phyloP scores from a whole-genome alignment of 1,140 invertebrate species.

The Drosophila chauvacae region DNA sequence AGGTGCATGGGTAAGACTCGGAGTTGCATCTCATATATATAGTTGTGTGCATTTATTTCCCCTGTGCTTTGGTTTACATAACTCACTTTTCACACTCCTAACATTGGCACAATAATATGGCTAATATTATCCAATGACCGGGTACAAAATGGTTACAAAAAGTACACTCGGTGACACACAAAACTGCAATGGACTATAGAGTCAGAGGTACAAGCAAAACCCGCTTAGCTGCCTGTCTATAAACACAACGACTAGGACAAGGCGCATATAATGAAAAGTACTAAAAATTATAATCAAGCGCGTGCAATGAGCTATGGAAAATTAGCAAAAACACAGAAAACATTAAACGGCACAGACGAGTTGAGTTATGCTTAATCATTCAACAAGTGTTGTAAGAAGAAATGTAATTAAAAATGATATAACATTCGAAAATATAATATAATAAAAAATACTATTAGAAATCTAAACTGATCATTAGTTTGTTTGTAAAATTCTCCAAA shows the following conservation, averaged over 20 bases:
- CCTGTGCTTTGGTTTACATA: constrained; percentile 3
- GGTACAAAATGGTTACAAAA: constrained; percentile 40
- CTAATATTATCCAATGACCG: constrained; percentile 34
- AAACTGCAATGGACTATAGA: not conserved
- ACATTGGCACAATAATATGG: constrained; percentile 39
- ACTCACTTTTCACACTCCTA: constrained; percentile 31
- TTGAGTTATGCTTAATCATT: constrained; percentile 3
- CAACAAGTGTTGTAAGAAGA: not conserved
- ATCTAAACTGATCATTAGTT: not conserved
- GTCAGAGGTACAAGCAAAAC: constrained; percentile 29
- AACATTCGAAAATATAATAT: too few relatives aligned
- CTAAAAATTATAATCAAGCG: constrained; percentile 51
- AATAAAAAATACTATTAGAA: too few relatives aligned
- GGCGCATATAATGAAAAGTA: constrained; percentile 45
- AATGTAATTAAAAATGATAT: not conserved
- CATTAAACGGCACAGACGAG: not conserved
- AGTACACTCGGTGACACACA: constrained; percentile 47
- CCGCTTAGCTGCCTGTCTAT: constrained; percentile 34
- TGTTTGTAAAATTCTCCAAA: not conserved
- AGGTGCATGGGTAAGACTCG: constrained; percentile 5
- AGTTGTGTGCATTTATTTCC: constrained; percentile 2
- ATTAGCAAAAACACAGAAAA: constrained; percentile 8
- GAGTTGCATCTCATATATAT: not conserved
- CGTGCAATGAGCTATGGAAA: constrained; percentile 44
- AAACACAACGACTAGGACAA: constrained; percentile 44